Base-by-base conservation (phyloP, 1,140 invertebrate species). In the Grapholita molesta region DNA sequence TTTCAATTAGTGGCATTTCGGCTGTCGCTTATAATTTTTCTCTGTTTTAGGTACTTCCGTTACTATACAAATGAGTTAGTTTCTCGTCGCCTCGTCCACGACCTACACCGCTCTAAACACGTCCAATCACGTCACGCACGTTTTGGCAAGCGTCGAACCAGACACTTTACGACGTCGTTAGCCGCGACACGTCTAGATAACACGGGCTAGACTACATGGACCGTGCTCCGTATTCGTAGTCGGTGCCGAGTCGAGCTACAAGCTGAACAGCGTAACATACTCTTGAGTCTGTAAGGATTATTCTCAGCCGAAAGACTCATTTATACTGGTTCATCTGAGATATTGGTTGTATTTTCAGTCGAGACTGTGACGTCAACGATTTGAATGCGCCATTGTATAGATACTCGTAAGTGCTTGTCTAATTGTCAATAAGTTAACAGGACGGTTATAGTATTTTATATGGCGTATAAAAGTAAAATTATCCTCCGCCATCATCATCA, bases 111-210 rank as follows among this genome's bases (percentile, higher is more conserved):
- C 24, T 57, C 53, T 21, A 24, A 25, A 25, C 42, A 57, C 53
- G 55, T n/a, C 23, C 53, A 9, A 23, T n/a, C 11, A 28, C 55
- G 55, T 61, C 55, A 61, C 55, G 1, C 6, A 8, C 12, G 24
- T 61, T 48, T 61, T 61, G 55, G 55, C 55, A 61, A 28, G 25
- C 24, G 24, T 18, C 12, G 24, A 61, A 61, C 55, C 55, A 61
- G 55, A 61, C 55, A 30, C 55, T 61, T 61, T 61, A 61, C n/a
- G 55, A 61, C n/a, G 55, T 61, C 55, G 24, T 61, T 61, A 61
- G 25, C 55, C 55, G 53, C 42, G 42, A 48, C 42, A 48, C 18
- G 42, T 48, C 42, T 11, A 48, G 42, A 48, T 48, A 48, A 48
- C 42, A 21, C n/a, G n/a, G 35, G 8, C 42, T 48, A 48, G 42